Evolutionary conservation across 2,888 invertebrate species (phyloP).

Genomic region (Vandiemenella viatica): DNA sequence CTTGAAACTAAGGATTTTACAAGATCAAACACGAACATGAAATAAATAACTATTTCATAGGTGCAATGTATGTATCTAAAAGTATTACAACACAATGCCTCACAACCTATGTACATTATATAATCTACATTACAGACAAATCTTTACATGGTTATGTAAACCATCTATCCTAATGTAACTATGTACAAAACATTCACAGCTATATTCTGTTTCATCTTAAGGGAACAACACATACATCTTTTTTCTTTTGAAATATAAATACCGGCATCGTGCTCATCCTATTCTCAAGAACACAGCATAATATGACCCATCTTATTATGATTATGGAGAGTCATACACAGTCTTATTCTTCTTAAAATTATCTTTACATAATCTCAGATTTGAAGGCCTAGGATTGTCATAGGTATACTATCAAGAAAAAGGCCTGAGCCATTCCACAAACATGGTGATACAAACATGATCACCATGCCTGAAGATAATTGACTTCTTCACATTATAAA

Average conservation of each 20-base stretch:
- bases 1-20: background rate
- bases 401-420: constrained; percentile 8
- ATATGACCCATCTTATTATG: constrained; percentile 10
- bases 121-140: constrained; percentile 11
- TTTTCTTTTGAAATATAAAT: constrained; percentile 6
- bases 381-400: constrained; percentile 13
- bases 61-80: constrained; percentile 14
- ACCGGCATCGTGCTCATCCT: constrained; percentile 15
- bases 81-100: constrained; percentile 16
- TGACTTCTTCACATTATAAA: no score
- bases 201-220: constrained; percentile 1
- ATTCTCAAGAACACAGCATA: constrained; percentile 12
- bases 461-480: no score
- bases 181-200: constrained; percentile 15
- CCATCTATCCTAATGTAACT: constrained; percentile 13
- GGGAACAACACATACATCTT: constrained; percentile 1
- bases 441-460: background rate
- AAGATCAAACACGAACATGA: constrained; percentile 1
- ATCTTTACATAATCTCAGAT: constrained; percentile 6
- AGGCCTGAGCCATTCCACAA: background rate
- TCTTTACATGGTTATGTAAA: constrained; percentile 6
- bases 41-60: background rate
- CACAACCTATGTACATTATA: constrained; percentile 16
- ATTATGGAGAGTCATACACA: constrained; percentile 12
- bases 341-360: constrained; percentile 13